Evolutionary conservation across 1,140 invertebrate species (phyloP), one percentile per base, ranked within the genome.

Genomic region (Calliopsis andreniformis): DNA sequence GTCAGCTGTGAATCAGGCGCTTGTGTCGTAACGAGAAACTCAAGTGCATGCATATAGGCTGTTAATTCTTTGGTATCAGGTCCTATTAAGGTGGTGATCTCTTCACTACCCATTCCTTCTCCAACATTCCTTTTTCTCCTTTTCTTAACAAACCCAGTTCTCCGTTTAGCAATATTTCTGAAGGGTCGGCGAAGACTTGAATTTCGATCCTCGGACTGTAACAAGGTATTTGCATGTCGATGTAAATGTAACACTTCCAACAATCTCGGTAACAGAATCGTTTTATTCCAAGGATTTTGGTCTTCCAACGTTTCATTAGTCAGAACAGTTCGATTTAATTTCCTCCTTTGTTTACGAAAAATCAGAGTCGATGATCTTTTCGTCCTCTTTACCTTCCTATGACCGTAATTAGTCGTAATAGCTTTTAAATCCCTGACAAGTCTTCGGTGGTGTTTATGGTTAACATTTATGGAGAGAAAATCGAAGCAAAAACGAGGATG

Each of bases 371-470:
- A 39, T 12, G 30, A 58, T 18, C 39, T 58, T 8, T 42, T 56
- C 1, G 28, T 2, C 12, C 51, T 67, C 32, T 45, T 75, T 3
- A 23, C 35, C 2, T 39, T 75, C 12, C 53, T 23, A 16, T 16
- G 71, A 39, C 30, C 49, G 4, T 49, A 56, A 58, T 56, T 58
- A 55, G 35, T n/a, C 0, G 45, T 53, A 43, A 75, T 67, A 1
- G 71, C 67, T 18, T 67, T 67, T n/a, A 75, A 32, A 39, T 67
- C 67, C 39, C 71, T 55, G 28, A 28, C 39, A 10, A 75, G 63
- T 45, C 71, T 51, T 16, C 23, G 71, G 0, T 25, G 30, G 12
- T 51, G 51, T 14, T 32, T 43, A 6, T 39, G 51, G 16, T 43
- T 28, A 32, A 5, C 28, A 39, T 18, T 66, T 25, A 43, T 16